phyloP scores from a whole-genome alignment of 2,113 vertebrate species.

The Craseonycteris thonglongyai region DNA sequence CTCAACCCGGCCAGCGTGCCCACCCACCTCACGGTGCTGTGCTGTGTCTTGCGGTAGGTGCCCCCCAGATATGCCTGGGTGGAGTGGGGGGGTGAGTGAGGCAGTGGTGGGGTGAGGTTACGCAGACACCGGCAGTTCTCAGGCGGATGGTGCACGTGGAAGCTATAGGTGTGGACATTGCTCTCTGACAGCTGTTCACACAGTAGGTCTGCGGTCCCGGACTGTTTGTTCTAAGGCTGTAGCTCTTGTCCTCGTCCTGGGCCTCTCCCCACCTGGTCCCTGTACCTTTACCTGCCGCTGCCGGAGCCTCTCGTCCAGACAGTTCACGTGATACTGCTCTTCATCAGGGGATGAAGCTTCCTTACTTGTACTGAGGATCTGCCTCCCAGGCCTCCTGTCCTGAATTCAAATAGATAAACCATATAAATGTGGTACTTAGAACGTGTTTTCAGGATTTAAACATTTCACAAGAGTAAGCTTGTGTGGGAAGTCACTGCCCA shows the following conservation, averaged over 20 bases:
- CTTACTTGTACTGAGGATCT: not conserved
- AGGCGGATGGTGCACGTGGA: not conserved
- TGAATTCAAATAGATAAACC: not conserved
- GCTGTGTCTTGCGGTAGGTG: constrained; percentile 93
- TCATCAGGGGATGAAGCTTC: not conserved
- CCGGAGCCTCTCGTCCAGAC: not conserved
- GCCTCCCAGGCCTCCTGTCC: not conserved
- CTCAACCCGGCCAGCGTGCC: constrained; percentile 93
- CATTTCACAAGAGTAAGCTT: not conserved
- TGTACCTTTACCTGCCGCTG: not conserved
- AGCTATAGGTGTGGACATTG: not conserved
- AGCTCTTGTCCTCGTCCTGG: not conserved
- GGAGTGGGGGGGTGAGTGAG: not conserved
- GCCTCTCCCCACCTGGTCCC: not conserved
- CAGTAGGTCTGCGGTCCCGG: not conserved
- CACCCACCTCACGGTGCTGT: constrained; percentile 95
- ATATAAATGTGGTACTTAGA: not conserved
- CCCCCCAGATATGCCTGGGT: not conserved
- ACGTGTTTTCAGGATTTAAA: not conserved
- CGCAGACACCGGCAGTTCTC: not conserved
- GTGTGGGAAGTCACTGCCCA: not conserved
- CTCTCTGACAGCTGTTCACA: not conserved
- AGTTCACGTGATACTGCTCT: no score
- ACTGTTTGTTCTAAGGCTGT: not conserved
- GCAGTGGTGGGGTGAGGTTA: no score